Evolutionary conservation across 2,797 vertebrate species (phyloP).

Genomic region (Melanogrammus aeglefinus): DNA sequence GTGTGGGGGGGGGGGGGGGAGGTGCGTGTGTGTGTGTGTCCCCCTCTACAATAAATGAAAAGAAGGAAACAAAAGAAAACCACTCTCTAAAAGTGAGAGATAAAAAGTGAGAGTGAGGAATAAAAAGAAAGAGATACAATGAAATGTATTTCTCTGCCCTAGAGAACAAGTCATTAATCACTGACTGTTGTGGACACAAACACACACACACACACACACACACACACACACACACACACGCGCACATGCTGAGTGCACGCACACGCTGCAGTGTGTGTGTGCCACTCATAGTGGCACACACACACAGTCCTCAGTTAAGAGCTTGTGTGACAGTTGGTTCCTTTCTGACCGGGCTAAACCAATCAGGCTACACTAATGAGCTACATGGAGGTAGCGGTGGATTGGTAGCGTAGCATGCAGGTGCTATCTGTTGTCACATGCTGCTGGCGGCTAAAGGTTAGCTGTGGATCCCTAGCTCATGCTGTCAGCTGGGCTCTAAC

Average conservation of each 20-base stretch:
- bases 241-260: too few relatives aligned
- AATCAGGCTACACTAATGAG: neutral
- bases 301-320: neutral
- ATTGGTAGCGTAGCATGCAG: neutral
- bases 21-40: too few relatives aligned
- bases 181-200: neutral
- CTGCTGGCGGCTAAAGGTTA: neutral
- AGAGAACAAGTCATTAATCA: slow-evolving; percentile 17
- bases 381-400: neutral
- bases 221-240: neutral
- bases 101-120: neutral
- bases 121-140: neutral
- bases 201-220: too few relatives aligned
- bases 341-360: neutral
- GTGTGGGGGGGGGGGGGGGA: too few relatives aligned
- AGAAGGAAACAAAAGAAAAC: too few relatives aligned
- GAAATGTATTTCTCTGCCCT: neutral
- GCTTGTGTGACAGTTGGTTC: slow-evolving; percentile 1
- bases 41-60: neutral
- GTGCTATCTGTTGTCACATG: neutral
- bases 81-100: neutral
- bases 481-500: too few relatives aligned
- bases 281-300: too few relatives aligned
- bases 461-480: too few relatives aligned
- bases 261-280: too few relatives aligned